Evolutionary conservation across 2,888 invertebrate species (phyloP), one percentile per base, ranked within the genome.

Genomic region (Clepsis dumicolana): DNA sequence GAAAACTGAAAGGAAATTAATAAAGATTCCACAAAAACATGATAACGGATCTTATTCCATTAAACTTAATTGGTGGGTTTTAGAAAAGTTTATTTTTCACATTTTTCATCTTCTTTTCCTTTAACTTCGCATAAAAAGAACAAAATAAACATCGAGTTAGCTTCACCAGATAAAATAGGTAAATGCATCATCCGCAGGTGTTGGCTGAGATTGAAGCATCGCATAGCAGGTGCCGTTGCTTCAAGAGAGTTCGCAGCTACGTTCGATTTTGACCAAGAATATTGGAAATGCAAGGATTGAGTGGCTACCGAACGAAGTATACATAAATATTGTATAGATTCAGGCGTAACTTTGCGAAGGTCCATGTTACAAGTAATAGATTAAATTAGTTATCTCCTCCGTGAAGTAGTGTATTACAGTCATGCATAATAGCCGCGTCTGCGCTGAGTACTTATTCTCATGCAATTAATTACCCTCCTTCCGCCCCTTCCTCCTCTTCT

Each of bases 151-250:
- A 2, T 18, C 7, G 21, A 18, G 10, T 0, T 16, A 48, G 48
- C 1, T 48, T 21, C 1, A 8, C 18, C 41, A n/a, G 7, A 1
- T 21, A 48, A 21, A 21, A 4, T 21, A 48, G 3, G 48, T 48
- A 48, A 48, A 48, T 48, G 21, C 48, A 21, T 48, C 12, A 2
- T 18, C 44, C 44, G 35, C 48, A 48, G 48, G 48, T 48, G 48
- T 48, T 48, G 48, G 21, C 21, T 48, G 48, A 48, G 21, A 48
- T 48, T 48, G 48, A 48, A 48, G 21, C 16, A n/a, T n/a, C 21
- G 52, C 27, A 52, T n/a, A 52, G 52, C 24, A n/a, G 14, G n/a
- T n/a, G 24, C 18, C 25, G 48, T 1, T 24, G 48, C 2, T 24
- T n/a, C 52, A 27, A 21, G 25, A 25, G 27, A 21, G 48, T 21